Percentiles rank a stretch among this genome's conserved stretches.
Conservation (phyloP, 2,113 vertebrate species). For the Centrocercus urophasianus region DNA sequence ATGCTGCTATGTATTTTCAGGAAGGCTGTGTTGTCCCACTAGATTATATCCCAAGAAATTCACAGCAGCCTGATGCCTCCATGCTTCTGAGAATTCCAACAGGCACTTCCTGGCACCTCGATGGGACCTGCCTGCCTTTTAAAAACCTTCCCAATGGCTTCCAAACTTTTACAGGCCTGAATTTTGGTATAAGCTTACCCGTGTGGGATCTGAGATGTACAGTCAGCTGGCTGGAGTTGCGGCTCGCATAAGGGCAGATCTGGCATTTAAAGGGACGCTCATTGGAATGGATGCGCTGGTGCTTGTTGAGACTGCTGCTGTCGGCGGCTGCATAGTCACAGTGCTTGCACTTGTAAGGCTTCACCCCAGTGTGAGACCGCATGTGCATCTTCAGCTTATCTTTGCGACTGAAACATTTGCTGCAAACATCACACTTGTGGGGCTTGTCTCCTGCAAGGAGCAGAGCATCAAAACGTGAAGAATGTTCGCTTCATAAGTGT, state of each 20-base stretch:
- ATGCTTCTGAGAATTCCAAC: fast-evolving
- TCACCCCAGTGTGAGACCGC: constrained; percentile 93
- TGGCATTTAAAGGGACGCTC: constrained; percentile 97
- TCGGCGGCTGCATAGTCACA: constrained; percentile 93
- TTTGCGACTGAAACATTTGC: constrained; percentile 93
- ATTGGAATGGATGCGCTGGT: constrained; percentile 93
- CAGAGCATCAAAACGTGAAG: background rate
- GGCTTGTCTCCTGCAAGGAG: constrained; percentile 90
- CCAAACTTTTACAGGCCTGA: background rate
- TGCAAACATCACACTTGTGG: constrained; percentile 93
- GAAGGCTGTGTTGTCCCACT: background rate
- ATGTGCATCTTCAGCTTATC: constrained; percentile 97
- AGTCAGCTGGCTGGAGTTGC: constrained; percentile 97
- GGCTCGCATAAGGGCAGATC: constrained; percentile 96
- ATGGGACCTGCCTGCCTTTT: fast-evolving
- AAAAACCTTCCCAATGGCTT: background rate
- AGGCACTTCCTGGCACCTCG: fast-evolving
- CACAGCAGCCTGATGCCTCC: background rate
- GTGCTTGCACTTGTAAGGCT: constrained; percentile 94
- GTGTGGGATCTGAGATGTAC: constrained; percentile 95
- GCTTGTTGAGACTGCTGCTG: constrained; percentile 98
- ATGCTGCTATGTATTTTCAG: background rate
- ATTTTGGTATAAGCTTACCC: constrained; percentile 55
- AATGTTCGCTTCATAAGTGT: background rate
- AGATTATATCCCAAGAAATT: background rate